Conservation (phyloP, 1,140 invertebrate genomes). For the Formica exsecta region DNA sequence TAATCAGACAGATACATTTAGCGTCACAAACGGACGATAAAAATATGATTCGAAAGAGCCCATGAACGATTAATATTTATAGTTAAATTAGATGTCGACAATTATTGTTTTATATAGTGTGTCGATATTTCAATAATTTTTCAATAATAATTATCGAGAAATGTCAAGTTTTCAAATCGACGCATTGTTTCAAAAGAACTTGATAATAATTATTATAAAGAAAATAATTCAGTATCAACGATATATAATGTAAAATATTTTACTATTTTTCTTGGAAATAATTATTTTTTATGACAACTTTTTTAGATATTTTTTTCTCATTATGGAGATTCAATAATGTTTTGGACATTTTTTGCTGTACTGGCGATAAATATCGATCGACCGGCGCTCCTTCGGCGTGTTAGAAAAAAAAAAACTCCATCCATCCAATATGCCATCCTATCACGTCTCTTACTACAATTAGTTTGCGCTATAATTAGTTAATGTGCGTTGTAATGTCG, state of each 20-base stretch:
- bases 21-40: too few relatives aligned
- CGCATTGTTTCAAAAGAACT: neutral
- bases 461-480: slow-evolving; percentile 56
- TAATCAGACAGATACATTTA: slow-evolving; percentile 1
- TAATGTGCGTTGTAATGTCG: slow-evolving; percentile 62
- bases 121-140: neutral
- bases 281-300: neutral
- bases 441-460: slow-evolving; percentile 35
- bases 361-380: slow-evolving; percentile 21
- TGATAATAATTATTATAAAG: neutral
- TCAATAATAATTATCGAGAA: neutral
- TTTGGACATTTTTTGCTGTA: neutral
- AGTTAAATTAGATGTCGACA: neutral
- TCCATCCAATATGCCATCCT: slow-evolving; percentile 29
- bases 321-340: neutral
- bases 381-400: neutral
- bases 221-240: neutral
- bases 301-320: neutral
- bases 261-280: neutral
- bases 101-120: neutral
- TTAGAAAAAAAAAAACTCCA: slow-evolving; percentile 2
- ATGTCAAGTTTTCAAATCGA: neutral
- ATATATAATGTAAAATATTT: slow-evolving; percentile 4
- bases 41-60: neutral
- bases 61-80: slow-evolving; percentile 24